Conservation (phyloP, 1,140 invertebrate genomes). For the Ceratosolen solmsi region DNA sequence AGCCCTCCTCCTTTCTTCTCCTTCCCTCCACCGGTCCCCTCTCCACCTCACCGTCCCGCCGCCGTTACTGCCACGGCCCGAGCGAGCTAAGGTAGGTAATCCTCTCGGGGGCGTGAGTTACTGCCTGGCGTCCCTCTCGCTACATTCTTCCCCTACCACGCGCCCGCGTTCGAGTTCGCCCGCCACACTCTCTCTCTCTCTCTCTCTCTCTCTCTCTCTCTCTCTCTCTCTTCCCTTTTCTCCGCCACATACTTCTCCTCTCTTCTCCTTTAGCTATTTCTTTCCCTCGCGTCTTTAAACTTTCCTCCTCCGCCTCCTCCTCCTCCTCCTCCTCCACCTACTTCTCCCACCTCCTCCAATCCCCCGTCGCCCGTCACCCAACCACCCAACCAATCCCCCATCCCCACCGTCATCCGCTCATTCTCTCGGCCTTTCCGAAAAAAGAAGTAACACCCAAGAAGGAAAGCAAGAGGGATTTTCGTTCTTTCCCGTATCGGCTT, state of each 20-base stretch:
- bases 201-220: conserved; percentile 35
- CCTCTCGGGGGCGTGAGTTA: conserved; percentile 75
- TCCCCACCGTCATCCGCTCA: no score
- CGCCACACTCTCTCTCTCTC: conserved; percentile 52
- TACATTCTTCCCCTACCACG: conserved; percentile 53
- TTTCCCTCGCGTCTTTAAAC: conserved; percentile 47
- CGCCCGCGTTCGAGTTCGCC: conserved; percentile 29
- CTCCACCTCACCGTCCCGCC: conserved; percentile 11
- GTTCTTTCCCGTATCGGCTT: conserved; percentile 4
- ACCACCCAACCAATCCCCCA: no score
- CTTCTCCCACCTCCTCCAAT: no score
- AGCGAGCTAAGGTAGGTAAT: conserved; percentile 71
- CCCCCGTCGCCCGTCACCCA: no score
- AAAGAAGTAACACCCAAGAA: background rate
- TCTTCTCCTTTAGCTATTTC: conserved; percentile 41
- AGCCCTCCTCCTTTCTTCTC: conserved; percentile 55
- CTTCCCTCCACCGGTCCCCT: conserved; percentile 21
- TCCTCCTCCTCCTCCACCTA: no score
- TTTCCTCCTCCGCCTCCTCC: no score
- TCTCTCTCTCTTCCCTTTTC: conserved; percentile 14
- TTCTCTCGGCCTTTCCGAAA: conserved; percentile 9
- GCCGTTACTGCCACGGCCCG: conserved; percentile 48
- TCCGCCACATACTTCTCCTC: conserved; percentile 44
- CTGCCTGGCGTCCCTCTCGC: conserved; percentile 66
- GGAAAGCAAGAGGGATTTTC: conserved; percentile 37